Conservation (phyloP, 2,888 invertebrate species). For the Erpobdella octoculata region DNA sequence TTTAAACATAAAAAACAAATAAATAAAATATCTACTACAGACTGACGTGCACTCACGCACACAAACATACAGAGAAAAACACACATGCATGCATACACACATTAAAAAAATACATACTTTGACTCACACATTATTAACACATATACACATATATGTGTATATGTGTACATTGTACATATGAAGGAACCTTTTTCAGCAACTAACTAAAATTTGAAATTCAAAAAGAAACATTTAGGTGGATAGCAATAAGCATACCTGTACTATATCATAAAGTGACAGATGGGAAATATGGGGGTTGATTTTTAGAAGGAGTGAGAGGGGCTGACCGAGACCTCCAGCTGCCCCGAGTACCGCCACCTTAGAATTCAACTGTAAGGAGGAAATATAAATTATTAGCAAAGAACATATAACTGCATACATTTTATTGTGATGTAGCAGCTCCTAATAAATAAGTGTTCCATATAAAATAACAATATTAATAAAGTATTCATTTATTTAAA, state of each 20-base stretch:
- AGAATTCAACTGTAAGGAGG: constrained; percentile 53
- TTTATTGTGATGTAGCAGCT: neutral
- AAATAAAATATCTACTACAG: neutral
- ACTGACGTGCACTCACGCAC: neutral
- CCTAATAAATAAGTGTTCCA: neutral
- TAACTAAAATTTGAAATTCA: too few relatives aligned
- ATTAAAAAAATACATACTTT: too few relatives aligned
- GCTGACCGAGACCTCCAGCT: constrained; percentile 94
- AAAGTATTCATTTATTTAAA: neutral
- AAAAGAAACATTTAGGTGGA: neutral
- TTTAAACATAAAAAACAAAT: neutral
- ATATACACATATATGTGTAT: too few relatives aligned
- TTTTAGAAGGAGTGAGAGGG: constrained; percentile 82
- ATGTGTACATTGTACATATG: too few relatives aligned
- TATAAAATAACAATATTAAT: neutral
- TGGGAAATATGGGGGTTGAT: constrained; percentile 63
- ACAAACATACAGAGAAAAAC: neutral
- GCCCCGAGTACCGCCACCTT: constrained; percentile 95
- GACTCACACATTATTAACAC: too few relatives aligned
- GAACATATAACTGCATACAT: too few relatives aligned
- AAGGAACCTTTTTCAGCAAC: too few relatives aligned
- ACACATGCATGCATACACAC: neutral
- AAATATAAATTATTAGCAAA: too few relatives aligned
- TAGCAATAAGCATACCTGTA: constrained; percentile 55
- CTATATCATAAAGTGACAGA: constrained; percentile 84